phyloP scores from a whole-genome alignment of 2,113 vertebrate species.

The Platichthys flesus region DNA sequence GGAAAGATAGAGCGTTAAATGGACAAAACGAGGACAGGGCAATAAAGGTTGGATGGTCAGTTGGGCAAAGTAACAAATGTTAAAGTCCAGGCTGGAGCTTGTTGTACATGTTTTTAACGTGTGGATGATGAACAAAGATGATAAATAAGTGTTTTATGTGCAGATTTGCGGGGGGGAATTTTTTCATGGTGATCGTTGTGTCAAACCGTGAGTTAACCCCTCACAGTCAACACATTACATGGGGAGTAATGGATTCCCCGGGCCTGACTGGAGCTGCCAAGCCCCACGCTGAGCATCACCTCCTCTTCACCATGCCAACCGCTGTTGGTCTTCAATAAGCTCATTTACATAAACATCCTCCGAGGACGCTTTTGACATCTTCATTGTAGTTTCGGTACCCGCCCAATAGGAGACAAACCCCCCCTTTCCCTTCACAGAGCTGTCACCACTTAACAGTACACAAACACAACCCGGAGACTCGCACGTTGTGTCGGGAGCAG shows the following conservation, averaged over 20 bases:
- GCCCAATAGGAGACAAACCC: constrained; percentile 53
- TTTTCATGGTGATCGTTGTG: not conserved
- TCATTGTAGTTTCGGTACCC: constrained; percentile 74
- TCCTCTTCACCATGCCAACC: constrained; percentile 85
- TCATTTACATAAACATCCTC: constrained; percentile 80
- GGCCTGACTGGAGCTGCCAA: constrained; percentile 64
- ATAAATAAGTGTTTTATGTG: not conserved
- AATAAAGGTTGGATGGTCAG: constrained; percentile 4
- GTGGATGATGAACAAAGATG: not conserved
- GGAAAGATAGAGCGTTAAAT: not conserved
- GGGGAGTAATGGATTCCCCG: constrained; percentile 47
- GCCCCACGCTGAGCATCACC: constrained; percentile 64
- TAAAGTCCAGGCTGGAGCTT: not conserved
- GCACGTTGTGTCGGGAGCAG: constrained; percentile 42
- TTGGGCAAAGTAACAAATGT: not conserved
- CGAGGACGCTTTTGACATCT: constrained; percentile 82
- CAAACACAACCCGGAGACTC: not conserved
- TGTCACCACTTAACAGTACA: constrained; percentile 53
- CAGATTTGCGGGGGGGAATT: not conserved
- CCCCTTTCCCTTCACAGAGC: constrained; percentile 73
- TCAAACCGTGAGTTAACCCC: constrained; percentile 23
- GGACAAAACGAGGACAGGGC: not conserved
- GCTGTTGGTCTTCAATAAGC: constrained; percentile 75
- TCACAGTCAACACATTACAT: constrained; percentile 18
- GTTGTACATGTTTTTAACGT: not conserved